Base-by-base conservation (phyloP, 2,888 invertebrate species). In the Frankliniella fusca region DNA sequence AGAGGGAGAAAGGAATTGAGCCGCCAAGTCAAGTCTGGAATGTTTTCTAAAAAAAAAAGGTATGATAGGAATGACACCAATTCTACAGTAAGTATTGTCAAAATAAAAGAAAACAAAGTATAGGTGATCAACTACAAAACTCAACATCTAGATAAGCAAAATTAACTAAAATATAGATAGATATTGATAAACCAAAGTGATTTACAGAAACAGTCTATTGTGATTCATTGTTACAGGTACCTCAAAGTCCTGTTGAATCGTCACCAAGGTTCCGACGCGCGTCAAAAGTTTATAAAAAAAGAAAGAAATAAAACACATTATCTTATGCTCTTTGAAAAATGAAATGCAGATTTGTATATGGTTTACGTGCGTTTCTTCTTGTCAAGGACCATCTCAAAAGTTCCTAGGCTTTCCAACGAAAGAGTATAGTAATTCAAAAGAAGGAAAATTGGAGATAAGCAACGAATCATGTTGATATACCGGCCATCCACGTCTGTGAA, bases 311-410 rank as follows among this genome's bases (percentile, higher is more conserved):
- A 76, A 76, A 76, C 81, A 84, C 84, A 84, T 83, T 81, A 81
- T 82, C 50, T 81, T 80, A 79, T 54, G 80, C 54, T 50, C 82
- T 80, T 82, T 79, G 50, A 80, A 82, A 48, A 80, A 82, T 80
- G 38, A 50, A 80, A 80, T 50, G 23, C 82, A 82, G 27, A 23
- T 76, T 76, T 27, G 70, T 76, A 12, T 76, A 76, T 76, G 70
- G 27, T 27, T 76, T 76, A 23, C 70, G 70, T 76, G 70, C 70
- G 70, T 76, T 23, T 76, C 70, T 76, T 76, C 70, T 76, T 76
- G 27, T 76, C 88, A 89, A 89, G 89, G 89, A 89, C 89, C 89
- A 89, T 89, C 89, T 89, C 89, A 89, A 89, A 89, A 89, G 89
- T 89, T 89, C 88, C 89, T 86, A 86, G 70, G 70, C 70, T 76